Base-by-base conservation (phyloP, 2,113 vertebrate genomes). In the Diphyllodes magnificus region DNA sequence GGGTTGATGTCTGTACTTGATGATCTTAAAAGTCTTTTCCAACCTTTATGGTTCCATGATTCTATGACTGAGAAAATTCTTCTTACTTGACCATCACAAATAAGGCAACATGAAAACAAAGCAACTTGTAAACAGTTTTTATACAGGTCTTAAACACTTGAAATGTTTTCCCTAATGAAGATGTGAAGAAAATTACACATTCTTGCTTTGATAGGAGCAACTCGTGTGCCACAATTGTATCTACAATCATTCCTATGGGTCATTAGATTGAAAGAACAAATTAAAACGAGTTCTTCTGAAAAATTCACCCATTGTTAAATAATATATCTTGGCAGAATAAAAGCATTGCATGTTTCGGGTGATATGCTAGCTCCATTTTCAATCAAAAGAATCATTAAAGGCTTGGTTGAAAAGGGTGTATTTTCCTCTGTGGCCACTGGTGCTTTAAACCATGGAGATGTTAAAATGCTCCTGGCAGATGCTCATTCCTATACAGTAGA, bases 261-360 rank as follows among this genome's bases (percentile, higher is more conserved):
- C 86, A 86, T 95, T 97, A 97, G 69, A 71, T 39, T 70, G 91
- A 86, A 88, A 94, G 91, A 90, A 88, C 92, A 95, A 94, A 95
- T 95, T 94, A 94, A 90, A 88, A 90, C 2, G 17, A 86, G 64
- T 92, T 93, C 86, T 96, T 94, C 91, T 86, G 91, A 82, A 86
- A 93, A 90, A 96, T 44, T 94, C 94, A 81, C 47, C 56, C 91
- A 75, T 93, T 95, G 95, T 94, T 94, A 93, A 97, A 92, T 88
- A 92, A 94, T 92, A 60, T 70, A 75, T 95, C 80, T 90, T 83
- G 68, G n/a, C 95, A 94, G 92, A 96, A 94, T 79, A 90, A 94
- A 93, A 93, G 70, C 64, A 44, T 70, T 93, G 63, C 88, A 47
- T 82, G 82, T 92, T 97, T 88, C 13, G n/a, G 78, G 44, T 86